A percentile compares a stretch with the other conserved stretches of the same genome.
These are phyloP conservation scores for Allobates femoralis DNA, from an alignment of 2,797 vertebrate species.

Conservation along the genomic window DNA sequence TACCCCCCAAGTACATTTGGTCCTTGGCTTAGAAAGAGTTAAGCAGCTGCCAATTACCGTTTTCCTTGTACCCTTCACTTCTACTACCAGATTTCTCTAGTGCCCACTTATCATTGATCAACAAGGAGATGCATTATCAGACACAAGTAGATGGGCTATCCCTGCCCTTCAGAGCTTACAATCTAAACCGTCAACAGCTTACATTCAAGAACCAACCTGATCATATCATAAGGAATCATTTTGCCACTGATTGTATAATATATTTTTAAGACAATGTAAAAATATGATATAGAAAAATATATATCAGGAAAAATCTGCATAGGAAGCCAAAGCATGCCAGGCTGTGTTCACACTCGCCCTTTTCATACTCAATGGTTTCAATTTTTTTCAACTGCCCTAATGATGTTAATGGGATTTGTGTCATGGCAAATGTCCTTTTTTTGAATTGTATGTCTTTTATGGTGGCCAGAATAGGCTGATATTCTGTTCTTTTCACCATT, in stretches of 20 bases:
- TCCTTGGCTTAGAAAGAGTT: background rate
- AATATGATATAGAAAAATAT: background rate
- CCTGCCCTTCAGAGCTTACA: conserved; percentile 50
- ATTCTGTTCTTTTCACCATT: background rate
- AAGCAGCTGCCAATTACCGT: conserved; percentile 26
- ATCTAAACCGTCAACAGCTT: conserved; percentile 9
- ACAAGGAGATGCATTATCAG: background rate
- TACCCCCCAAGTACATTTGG: background rate
- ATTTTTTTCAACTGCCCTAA: background rate
- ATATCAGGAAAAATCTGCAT: background rate
- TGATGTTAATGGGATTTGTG: background rate
- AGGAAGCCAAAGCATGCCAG: background rate
- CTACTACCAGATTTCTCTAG: background rate
- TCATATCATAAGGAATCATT: background rate
- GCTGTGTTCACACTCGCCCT: background rate
- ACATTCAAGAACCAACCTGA: background rate
- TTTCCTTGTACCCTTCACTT: background rate
- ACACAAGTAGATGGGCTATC: background rate
- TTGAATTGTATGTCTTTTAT: background rate
- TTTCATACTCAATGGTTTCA: background rate
- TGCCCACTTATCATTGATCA: conserved; percentile 15
- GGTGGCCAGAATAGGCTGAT: background rate
- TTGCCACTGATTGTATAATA: background rate
- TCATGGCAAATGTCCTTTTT: background rate
- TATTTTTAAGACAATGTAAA: background rate